Percentiles rank a stretch among this genome's conserved stretches.
phyloP scores from a whole-genome alignment of 2,797 vertebrate genomes.

The Galagoides demidoff region DNA sequence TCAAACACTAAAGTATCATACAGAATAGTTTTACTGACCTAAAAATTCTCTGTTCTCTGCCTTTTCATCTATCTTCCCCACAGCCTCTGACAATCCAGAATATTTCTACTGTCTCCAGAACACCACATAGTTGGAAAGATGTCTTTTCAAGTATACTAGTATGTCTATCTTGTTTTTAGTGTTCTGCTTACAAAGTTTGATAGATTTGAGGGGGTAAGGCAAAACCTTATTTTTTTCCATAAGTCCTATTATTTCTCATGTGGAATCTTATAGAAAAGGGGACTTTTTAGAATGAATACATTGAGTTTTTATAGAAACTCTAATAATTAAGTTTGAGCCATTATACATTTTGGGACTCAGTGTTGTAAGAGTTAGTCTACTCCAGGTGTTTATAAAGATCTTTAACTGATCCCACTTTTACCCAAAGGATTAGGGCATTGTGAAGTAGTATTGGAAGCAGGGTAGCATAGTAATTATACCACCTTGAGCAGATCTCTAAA shows the following conservation, averaged over 20 bases:
- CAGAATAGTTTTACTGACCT: background rate
- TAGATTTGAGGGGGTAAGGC: background rate
- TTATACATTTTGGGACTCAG: background rate
- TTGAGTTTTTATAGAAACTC: background rate
- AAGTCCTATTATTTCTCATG: background rate
- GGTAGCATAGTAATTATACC: background rate
- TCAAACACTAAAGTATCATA: background rate
- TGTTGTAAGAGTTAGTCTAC: background rate
- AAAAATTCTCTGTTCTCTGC: background rate
- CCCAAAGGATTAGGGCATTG: background rate
- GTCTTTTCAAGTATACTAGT: background rate
- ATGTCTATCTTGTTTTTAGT: background rate
- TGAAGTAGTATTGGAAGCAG: background rate
- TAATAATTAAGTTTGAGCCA: background rate
- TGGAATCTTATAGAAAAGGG: background rate
- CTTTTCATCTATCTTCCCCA: background rate
- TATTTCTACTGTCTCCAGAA: background rate
- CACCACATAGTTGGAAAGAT: background rate
- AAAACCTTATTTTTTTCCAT: background rate
- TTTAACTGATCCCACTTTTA: background rate
- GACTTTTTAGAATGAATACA: background rate
- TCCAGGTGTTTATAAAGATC: background rate
- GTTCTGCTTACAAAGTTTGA: background rate
- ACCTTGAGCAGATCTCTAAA: slow-evolving; percentile 5
- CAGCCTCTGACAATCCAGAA: background rate